A percentile compares a stretch with the other conserved stretches of the same genome.
Conservation (phyloP, 2,797 vertebrate species). For the Nasua narica region DNA sequence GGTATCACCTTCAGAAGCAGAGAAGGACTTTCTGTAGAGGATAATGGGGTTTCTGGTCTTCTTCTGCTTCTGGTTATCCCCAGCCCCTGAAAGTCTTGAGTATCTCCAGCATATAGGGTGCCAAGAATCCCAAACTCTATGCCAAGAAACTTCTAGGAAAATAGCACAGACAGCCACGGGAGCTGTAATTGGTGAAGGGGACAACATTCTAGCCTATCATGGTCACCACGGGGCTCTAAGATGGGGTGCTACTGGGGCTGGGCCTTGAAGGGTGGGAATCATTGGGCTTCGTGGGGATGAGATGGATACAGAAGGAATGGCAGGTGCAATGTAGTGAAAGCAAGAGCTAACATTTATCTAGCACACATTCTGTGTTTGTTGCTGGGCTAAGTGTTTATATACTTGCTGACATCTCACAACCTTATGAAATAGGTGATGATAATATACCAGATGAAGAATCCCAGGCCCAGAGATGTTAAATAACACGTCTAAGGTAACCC, state of each 20-base stretch:
- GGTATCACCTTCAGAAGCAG: not conserved
- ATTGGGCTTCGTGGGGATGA: not conserved
- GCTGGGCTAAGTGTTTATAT: not conserved
- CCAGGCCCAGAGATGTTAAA: not conserved
- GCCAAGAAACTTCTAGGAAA: constrained; percentile 8
- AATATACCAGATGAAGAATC: not conserved
- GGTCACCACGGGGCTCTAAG: not conserved
- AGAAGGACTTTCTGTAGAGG: not conserved
- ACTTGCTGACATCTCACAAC: not conserved
- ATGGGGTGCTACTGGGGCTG: not conserved
- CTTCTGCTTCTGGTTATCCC: constrained; percentile 7
- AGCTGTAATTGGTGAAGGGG: not conserved
- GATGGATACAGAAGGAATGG: not conserved
- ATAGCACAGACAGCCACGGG: not conserved
- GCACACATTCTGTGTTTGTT: not conserved
- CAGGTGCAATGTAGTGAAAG: not conserved
- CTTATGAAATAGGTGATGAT: not conserved
- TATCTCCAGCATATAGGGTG: not conserved
- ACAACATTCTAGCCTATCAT: not conserved
- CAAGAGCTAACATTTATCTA: not conserved
- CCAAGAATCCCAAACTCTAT: not conserved
- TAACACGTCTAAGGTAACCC: not conserved
- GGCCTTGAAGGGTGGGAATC: not conserved
- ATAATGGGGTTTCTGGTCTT: not conserved
- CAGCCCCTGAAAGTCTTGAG: not conserved